These are phyloP conservation scores for Leucania comma DNA, from an alignment of 2,888 invertebrate genomes.

Conservation along the genomic window DNA sequence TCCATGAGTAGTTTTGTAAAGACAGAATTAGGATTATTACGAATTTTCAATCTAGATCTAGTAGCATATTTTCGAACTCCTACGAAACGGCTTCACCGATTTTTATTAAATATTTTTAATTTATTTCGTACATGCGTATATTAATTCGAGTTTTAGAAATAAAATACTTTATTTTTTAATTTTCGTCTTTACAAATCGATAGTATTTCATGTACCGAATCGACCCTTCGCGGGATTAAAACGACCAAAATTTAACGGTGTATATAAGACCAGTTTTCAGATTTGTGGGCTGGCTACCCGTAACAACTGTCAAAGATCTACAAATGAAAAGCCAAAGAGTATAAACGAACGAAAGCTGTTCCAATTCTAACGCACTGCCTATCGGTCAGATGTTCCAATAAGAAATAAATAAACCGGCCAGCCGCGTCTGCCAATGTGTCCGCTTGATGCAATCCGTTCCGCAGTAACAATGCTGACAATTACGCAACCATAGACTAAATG, in stretches of 20 bases:
- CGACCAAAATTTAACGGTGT: no score
- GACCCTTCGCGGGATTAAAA: no score
- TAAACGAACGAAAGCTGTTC: conserved; percentile 58
- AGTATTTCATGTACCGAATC: no score
- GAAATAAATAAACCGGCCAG: conserved; percentile 80
- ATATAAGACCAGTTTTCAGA: not conserved
- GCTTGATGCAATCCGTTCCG: conserved; percentile 69
- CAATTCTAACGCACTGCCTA: conserved; percentile 58
- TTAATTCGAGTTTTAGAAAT: no score
- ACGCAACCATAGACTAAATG: conserved; percentile 58
- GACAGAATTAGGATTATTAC: no score
- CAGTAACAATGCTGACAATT: conserved; percentile 55
- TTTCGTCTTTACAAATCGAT: no score
- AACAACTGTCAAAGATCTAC: not conserved
- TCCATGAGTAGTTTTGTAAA: not conserved
- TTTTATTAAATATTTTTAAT: no score
- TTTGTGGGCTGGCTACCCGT: not conserved
- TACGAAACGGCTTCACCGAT: no score
- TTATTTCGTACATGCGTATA: no score
- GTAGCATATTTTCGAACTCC: no score
- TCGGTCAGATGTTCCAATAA: conserved; percentile 70
- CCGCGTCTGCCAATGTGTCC: conserved; percentile 81
- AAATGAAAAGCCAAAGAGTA: not conserved
- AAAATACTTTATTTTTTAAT: no score
- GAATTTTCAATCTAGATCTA: no score